Percentiles rank a stretch among this genome's conserved stretches.
phyloP scores from a whole-genome alignment of 2,113 vertebrate genomes.

The Heteronetta atricapilla region DNA sequence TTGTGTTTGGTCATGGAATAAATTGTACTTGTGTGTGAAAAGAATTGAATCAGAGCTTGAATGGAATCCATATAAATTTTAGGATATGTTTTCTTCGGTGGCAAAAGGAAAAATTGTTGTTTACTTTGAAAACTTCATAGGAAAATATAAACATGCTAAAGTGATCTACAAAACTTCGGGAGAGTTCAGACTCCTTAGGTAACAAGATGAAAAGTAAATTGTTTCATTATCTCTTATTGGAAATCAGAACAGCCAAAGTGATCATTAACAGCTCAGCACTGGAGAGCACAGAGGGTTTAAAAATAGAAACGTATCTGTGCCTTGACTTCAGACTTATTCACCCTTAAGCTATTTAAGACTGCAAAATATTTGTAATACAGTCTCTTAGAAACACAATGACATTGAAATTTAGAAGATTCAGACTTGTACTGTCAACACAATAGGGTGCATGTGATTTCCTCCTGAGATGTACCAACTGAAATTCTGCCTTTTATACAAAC shows the following conservation, averaged over 20 bases:
- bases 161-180: neutral
- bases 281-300: neutral
- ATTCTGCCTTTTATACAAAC: neutral
- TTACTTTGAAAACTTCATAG: neutral
- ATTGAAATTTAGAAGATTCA: slow-evolving; percentile 45
- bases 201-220: neutral
- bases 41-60: slow-evolving; percentile 44
- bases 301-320: slow-evolving; percentile 48
- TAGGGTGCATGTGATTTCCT: neutral
- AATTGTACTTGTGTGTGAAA: slow-evolving; percentile 2
- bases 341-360: slow-evolving; percentile 58
- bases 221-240: slow-evolving; percentile 1
- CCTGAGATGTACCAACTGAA: neutral
- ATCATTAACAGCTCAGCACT: slow-evolving; percentile 20
- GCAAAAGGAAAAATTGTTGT: neutral
- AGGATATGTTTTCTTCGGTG: neutral
- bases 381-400: slow-evolving; percentile 67
- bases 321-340: slow-evolving; percentile 60
- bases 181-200: neutral
- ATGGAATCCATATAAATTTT: slow-evolving; percentile 45
- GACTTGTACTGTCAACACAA: neutral
- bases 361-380: slow-evolving; percentile 65
- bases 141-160: neutral
- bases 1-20: slow-evolving; percentile 36
- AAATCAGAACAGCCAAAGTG: slow-evolving; percentile 21